Base-by-base conservation (phyloP, 2,888 invertebrate species). In the Tolmerus cingulatus region DNA sequence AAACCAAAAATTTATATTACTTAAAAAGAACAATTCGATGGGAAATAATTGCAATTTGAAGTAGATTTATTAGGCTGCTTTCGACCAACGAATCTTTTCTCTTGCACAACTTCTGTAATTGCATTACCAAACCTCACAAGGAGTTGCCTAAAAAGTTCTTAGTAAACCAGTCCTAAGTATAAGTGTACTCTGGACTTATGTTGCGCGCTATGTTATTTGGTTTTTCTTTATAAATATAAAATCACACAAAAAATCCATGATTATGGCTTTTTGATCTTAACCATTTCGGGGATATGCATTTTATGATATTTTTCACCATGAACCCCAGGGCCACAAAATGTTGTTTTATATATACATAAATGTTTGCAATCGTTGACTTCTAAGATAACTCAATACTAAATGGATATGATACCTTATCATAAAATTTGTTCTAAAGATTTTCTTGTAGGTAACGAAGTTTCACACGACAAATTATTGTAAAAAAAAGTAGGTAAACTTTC, bases 11-110 rank as follows among this genome's bases (percentile, higher is more conserved):
- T 55, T 79, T 51, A 79, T 79, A 14, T 30, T 46, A 79, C 16
- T 79, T 51, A 79, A 79, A 46, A 43, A 16, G 79, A 79, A 79
- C 79, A 12, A 79, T 79, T 79, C 79, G 51, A 8, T 46, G 9
- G 79, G 51, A 79, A 79, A 16, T 79, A 79, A 79, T 51, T 79
- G 51, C 51, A 51, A 79, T 79, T 79, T 79, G 27, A 51, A 51
- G 51, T 79, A 30, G 51, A 79, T 79, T 79, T 79, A 79, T 46
- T 79, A 27, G 16, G 27, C 27, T 51, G 14, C 46, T 79, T 51
- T 19, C 23, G 14, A 51, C 79, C 8, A 5, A 1, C 79, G 30
- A 12, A 66, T 12, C 12, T 66, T 66, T 66, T 27, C 8, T 27
- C 27, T 3, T 66, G 27, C 23, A 66, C 2, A 12, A 66, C 27